Base-by-base conservation (phyloP, 2,113 vertebrate genomes). In the Mandrillus leucophaeus region DNA sequence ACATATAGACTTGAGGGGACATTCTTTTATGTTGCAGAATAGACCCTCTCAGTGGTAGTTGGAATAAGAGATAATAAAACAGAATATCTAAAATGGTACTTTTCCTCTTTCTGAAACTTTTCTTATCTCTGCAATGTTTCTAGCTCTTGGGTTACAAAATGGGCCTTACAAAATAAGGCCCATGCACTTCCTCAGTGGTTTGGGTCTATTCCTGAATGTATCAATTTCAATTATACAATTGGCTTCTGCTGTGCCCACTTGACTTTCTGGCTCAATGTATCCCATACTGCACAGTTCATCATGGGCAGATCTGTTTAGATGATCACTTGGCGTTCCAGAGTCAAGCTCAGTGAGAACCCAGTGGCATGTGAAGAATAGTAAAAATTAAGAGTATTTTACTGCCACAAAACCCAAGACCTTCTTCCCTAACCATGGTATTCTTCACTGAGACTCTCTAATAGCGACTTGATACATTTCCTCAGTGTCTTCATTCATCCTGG, bases 361-460 rank as follows among this genome's bases (percentile, higher is more conserved):
- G 5, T 43, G 4, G 3, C 5, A 70, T 61, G 7, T 52, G 61
- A 84, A 8, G n/a, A 75, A 32, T 7, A 48, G 5, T 48, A 45
- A 32, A 81, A 94, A 91, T 38, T 57, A 48, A 57, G 52, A 64
- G 4, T 72, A 70, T 83, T 70, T 90, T 75, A 20, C 9, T 75
- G 5, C 22, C 18, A 40, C 7, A 45, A 32, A 64, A 82, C 27
- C 18, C 0, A 48, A 48, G 23, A 50, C 20, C 5, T 50, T 40
- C 2, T 40, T 70, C 22, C 1, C 8, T 35, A 87, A 23, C 1
- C 8, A 32, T 14, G 38, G 9, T 4, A 1, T n/a, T 55, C 4
- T 90, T 82, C 11, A 85, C 6, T 32, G 10, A n/a, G 5, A 16
- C 3, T 18, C 9, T 57, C 30, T 55, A 59, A 22, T 13, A 81